A percentile compares a stretch with the other conserved stretches of the same genome.
phyloP scores from a whole-genome alignment of 2,797 vertebrate genomes.

The Enteromius paludinosus region DNA sequence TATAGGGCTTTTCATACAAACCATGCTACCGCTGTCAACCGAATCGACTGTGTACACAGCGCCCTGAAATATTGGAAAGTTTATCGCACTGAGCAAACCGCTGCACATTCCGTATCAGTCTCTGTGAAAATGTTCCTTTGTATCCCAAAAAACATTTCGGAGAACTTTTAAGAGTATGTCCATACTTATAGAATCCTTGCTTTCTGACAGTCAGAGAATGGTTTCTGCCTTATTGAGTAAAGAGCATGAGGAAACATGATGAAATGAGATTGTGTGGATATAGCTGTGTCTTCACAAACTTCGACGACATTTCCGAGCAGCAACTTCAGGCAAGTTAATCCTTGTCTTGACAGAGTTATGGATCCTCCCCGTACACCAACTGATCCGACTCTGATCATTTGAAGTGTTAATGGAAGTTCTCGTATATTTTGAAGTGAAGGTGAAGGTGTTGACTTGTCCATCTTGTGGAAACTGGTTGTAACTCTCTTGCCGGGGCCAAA shows the following conservation, averaged over 20 bases:
- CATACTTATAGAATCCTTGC: slow-evolving; percentile 2
- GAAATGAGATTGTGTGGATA: slow-evolving; percentile 30
- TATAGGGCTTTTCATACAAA: slow-evolving; percentile 43
- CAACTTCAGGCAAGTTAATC: slow-evolving; percentile 55
- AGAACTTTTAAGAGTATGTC: neutral
- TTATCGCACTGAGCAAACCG: slow-evolving; percentile 37
- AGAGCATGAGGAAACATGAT: slow-evolving; percentile 46
- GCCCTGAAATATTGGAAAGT: slow-evolving; percentile 41
- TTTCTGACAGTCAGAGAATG: slow-evolving; percentile 6
- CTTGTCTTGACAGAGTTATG: slow-evolving; percentile 52
- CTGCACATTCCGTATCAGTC: slow-evolving; percentile 43
- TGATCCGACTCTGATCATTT: slow-evolving; percentile 47
- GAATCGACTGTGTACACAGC: slow-evolving; percentile 46
- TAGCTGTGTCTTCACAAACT: slow-evolving; percentile 47
- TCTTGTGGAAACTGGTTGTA: slow-evolving; percentile 36
- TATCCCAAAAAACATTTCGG: neutral
- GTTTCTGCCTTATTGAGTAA: slow-evolving; percentile 24
- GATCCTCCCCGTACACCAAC: slow-evolving; percentile 40
- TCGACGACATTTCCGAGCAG: slow-evolving; percentile 45
- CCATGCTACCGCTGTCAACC: slow-evolving; percentile 43
- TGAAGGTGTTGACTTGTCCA: slow-evolving; percentile 37
- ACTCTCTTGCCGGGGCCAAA: neutral
- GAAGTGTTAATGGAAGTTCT: slow-evolving; percentile 37
- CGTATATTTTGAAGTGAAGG: slow-evolving; percentile 31
- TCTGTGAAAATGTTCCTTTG: slow-evolving; percentile 23